phyloP scores from a whole-genome alignment of 1,140 invertebrate genomes.

The Trinorchestia longiramus region DNA sequence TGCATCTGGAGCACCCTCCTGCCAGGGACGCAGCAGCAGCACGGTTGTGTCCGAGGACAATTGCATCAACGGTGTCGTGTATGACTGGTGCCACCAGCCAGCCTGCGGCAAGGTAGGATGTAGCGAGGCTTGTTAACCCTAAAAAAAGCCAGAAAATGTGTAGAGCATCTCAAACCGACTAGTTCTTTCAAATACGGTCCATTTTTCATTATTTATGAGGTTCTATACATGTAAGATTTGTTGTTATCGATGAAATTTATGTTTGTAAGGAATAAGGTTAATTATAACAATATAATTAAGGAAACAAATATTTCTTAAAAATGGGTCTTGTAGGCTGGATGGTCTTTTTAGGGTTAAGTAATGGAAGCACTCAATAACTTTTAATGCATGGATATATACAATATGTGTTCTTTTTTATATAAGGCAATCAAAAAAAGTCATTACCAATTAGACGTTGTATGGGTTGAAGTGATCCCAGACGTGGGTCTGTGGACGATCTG shows the following conservation, averaged over 20 bases:
- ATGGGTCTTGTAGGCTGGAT: too few species aligned
- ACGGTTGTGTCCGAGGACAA: not conserved
- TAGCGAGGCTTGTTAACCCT: not conserved
- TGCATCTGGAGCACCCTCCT: not conserved
- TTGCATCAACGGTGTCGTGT: slow-evolving; percentile 58
- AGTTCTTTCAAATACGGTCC: too few species aligned
- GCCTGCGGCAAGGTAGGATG: slow-evolving; percentile 58
- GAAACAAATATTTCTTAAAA: too few species aligned
- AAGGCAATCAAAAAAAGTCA: not conserved
- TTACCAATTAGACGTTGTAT: not conserved
- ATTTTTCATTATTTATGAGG: too few species aligned
- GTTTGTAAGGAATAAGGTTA: too few species aligned
- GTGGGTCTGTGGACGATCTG: not conserved
- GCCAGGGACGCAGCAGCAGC: not conserved
- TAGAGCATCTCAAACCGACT: too few species aligned
- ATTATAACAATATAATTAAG: too few species aligned
- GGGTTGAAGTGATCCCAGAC: not conserved
- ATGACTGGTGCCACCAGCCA: slow-evolving; percentile 58
- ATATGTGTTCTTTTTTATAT: not conserved
- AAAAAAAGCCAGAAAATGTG: too few species aligned
- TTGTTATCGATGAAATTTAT: too few species aligned
- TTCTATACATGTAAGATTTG: too few species aligned
- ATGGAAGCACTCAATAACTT: too few species aligned
- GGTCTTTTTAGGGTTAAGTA: too few species aligned
- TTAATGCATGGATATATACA: not conserved